A percentile compares a stretch with the other conserved stretches of the same genome.
phyloP scores from a whole-genome alignment of 2,113 vertebrate species.

The Salvelinus alpinus region DNA sequence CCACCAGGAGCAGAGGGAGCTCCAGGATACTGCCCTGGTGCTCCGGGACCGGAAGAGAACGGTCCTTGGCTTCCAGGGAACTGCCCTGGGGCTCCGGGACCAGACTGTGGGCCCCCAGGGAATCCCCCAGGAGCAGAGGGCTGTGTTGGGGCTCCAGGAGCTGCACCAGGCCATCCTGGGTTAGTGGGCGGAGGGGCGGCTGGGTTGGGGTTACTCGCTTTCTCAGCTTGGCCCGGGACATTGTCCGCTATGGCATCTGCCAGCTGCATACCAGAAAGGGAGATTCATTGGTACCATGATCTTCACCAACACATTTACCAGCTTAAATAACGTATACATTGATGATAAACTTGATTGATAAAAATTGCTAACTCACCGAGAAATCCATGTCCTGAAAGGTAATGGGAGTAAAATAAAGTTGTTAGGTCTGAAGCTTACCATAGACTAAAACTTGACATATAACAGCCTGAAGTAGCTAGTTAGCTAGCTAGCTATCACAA shows the following conservation, averaged over 20 bases:
- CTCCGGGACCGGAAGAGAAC: slow-evolving; percentile 65
- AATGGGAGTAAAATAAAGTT: no score
- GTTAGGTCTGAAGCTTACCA: no score
- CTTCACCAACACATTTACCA: neutral
- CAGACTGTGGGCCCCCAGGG: slow-evolving; percentile 49
- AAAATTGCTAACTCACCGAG: slow-evolving; percentile 70
- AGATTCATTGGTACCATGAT: no score
- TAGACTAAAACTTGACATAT: neutral
- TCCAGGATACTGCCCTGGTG: slow-evolving; percentile 69
- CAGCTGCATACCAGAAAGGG: slow-evolving; percentile 53
- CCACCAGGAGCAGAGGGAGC: slow-evolving; percentile 67
- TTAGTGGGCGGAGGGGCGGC: slow-evolving; percentile 54
- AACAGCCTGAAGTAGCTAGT: neutral
- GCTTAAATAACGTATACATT: slow-evolving; percentile 34
- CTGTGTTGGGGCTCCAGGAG: slow-evolving; percentile 73
- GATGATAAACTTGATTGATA: slow-evolving; percentile 34
- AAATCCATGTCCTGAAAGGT: slow-evolving; percentile 57
- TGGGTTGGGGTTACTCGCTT: slow-evolving; percentile 64
- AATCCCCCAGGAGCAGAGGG: slow-evolving; percentile 58
- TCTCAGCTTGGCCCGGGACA: slow-evolving; percentile 55
- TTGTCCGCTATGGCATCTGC: slow-evolving; percentile 73
- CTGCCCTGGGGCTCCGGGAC: slow-evolving; percentile 70
- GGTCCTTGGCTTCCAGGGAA: slow-evolving; percentile 54
- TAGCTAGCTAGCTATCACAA: no score
- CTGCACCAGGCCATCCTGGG: slow-evolving; percentile 73